Evolutionary conservation across 2,888 invertebrate species (phyloP).

Genomic region (Chrysotoxum bicinctum): DNA sequence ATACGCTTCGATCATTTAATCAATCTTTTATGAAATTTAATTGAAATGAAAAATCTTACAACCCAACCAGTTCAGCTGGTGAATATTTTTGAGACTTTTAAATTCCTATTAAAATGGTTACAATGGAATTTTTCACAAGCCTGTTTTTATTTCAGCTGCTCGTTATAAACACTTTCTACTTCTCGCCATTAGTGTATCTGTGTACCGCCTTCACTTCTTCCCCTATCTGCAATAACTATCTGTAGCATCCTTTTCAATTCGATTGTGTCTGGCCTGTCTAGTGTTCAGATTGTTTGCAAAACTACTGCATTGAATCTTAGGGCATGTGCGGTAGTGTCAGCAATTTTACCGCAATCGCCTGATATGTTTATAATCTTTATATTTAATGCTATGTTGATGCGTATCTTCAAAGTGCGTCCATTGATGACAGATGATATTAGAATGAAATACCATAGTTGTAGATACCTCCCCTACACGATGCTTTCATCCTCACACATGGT

Average conservation of each 20-base stretch:
- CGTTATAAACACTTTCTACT: slow-evolving; percentile 1
- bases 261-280: slow-evolving; percentile 32
- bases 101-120: slow-evolving; percentile 19
- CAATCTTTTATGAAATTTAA: too few relatives aligned
- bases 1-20: too few relatives aligned
- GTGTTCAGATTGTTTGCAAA: slow-evolving; percentile 10
- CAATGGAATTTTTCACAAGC: neutral
- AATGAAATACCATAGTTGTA: neutral
- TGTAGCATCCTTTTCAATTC: slow-evolving; percentile 35
- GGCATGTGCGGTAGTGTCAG: slow-evolving; percentile 48
- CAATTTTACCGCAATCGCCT: slow-evolving; percentile 44
- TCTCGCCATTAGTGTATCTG: neutral
- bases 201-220: neutral
- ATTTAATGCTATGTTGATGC: slow-evolving; percentile 12
- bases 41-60: too few relatives aligned
- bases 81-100: neutral
- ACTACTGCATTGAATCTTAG: slow-evolving; percentile 41
- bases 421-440: neutral
- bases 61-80: too few relatives aligned
- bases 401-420: slow-evolving; percentile 40
- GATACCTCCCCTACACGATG: neutral
- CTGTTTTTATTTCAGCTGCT: slow-evolving; percentile 6
- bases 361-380: slow-evolving; percentile 18
- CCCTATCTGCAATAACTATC: neutral
- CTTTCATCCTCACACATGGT: neutral